Base-by-base conservation (phyloP, 2,888 invertebrate genomes). In the Drosophila atripex region DNA sequence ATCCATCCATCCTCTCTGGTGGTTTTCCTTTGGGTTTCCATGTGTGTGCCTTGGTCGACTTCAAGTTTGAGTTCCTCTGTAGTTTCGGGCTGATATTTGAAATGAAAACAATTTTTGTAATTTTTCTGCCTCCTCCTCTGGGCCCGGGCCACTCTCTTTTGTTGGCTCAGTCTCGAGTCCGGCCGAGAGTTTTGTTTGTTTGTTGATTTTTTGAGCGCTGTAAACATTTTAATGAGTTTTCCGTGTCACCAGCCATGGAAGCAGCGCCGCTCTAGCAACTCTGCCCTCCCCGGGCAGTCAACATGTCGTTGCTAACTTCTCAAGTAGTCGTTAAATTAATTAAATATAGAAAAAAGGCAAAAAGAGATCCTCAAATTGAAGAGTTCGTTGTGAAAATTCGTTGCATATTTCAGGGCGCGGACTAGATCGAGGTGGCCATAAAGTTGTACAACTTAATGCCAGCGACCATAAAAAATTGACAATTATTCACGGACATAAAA, bases 261-360 rank as follows among this genome's bases (percentile, higher is more conserved):
- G n/a, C n/a, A 35, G 14, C 6, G 49, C 71, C 79, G 65, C 30
- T 52, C 30, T 11, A 16, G 28, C 57, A 18, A 18, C 18, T 18
- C 18, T 18, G 51, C 50, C 53, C 47, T 9, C 50, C 16, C 60
- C 45, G 25, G 38, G 30, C 16, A 47, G 55, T 47, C 64, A 61
- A 64, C 69, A 71, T 78, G 73, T 82, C 77, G 63, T 43, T 64
- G 77, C 76, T 75, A 85, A 89, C 87, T 88, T 87, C 88, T 88
- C 86, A 89, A 88, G 88, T 89, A 88, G 88, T 88, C 88, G 84
- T 80, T 83, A 83, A 88, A 86, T 89, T 89, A 89, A 88, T 88
- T 89, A 88, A 89, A 86, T 88, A 88, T 77, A 84, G 76, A 85
- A 73, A 71, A 71, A 64, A 73, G 3, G 1, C 58, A 69, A 80